Evolutionary conservation across 2,797 vertebrate genomes (phyloP), one percentile per base, ranked within the genome.

Genomic region (Lateolabrax maculatus): DNA sequence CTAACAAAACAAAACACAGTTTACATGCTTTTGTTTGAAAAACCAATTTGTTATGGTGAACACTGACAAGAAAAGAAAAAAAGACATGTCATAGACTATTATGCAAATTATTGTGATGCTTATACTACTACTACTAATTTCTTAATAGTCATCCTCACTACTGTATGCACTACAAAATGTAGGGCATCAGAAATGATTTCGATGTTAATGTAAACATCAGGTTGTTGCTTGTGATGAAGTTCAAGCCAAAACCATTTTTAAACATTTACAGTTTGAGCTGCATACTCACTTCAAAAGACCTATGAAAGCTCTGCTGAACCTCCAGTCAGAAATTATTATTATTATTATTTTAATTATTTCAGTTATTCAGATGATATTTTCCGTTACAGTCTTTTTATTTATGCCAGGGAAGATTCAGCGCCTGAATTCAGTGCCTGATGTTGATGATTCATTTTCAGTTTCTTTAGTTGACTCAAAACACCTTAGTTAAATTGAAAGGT

Each of bases 1-100:
- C 70, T 48, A 57, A 80, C 53, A 73, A 72, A 57, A 37, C 49
- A 73, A 79, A 75, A 56, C 48, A 36, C 46, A 25, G 62, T 76
- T 57, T 56, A 55, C 39, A 79, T 64, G 77, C 51, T 73, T 63
- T 58, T 57, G 25, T 29, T 63, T 37, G 25, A 21, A 56, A 79
- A 74, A 49, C 0, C 19, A 31, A 37, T 61, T 85, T 52, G 15
- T 76, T 70, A 48, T 18, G 8, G 19, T 43, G 68, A n/a, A n/a
- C n/a, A 58, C 37, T 72, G 62, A 61, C 29, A 62, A 51, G 9
- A 31, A 23, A 6, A 60, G 16, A 13, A 29, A 60, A 49, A 34
- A 19, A 34, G 67, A 65, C 6, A 3, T 51, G 23, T 64, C 15
- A 1, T 23, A 62, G 10, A 23, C n/a, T 39, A 55, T 67, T 37